These are phyloP conservation scores for Seira ritae DNA, from an alignment of 2,888 invertebrate genomes.

Conservation along the genomic window DNA sequence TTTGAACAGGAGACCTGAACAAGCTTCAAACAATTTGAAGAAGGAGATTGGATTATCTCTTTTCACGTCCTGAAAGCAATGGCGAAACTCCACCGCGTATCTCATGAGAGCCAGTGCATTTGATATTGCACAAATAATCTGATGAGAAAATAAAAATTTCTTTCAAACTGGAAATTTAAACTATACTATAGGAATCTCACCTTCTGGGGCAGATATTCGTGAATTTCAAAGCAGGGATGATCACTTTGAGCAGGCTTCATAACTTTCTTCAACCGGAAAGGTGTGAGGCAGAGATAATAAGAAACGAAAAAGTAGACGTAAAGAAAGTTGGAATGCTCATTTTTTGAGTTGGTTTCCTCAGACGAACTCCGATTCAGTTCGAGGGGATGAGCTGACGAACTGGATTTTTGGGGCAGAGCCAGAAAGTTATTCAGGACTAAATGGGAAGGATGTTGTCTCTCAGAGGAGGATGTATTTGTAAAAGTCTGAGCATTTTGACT, in stretches of 20 bases:
- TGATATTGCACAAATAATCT: slow-evolving; percentile 40
- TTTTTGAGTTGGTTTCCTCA: neutral
- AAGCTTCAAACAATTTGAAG: slow-evolving; percentile 44
- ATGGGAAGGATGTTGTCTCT: slow-evolving; percentile 26
- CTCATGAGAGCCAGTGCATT: slow-evolving; percentile 24
- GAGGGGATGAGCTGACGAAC: neutral
- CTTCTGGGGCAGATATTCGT: slow-evolving; percentile 41
- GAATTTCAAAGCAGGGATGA: slow-evolving; percentile 28
- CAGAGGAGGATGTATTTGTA: slow-evolving; percentile 4
- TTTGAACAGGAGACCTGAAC: slow-evolving; percentile 45
- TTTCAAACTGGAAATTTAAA: neutral
- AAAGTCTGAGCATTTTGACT: slow-evolving; percentile 37
- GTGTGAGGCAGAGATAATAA: slow-evolving; percentile 47
- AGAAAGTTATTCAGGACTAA: slow-evolving; percentile 42
- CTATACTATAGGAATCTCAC: neutral
- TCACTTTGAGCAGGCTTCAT: neutral
- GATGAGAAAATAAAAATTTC: neutral
- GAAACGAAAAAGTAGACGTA: slow-evolving; percentile 50
- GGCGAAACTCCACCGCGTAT: slow-evolving; percentile 32
- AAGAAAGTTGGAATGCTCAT: slow-evolving; percentile 47
- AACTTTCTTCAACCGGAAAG: slow-evolving; percentile 43
- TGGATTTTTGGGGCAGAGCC: slow-evolving; percentile 20
- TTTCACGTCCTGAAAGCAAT: slow-evolving; percentile 33
- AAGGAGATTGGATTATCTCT: slow-evolving; percentile 48
- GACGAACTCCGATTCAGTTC: too few species aligned